Evolutionary conservation across 2,113 vertebrate genomes (phyloP).

Genomic region (Corythornis madagascariensis): DNA sequence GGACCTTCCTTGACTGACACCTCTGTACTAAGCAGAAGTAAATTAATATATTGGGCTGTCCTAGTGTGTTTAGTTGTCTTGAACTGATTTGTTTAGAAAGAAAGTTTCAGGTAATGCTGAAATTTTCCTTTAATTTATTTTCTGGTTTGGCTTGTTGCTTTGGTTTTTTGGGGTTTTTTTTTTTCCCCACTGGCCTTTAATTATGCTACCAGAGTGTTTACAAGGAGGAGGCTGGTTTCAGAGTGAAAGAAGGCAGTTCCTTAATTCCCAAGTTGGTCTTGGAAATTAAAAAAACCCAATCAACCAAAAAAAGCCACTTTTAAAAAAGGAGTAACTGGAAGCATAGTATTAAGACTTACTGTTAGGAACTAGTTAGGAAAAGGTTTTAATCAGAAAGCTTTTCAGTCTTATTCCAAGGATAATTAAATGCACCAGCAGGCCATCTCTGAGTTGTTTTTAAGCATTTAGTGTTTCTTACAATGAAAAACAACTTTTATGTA

Average conservation of each 20-base stretch:
- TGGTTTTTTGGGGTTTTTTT: not conserved
- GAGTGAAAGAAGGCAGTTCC: not conserved
- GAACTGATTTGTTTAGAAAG: not conserved
- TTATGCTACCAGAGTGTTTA: not conserved
- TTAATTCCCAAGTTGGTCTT: not conserved
- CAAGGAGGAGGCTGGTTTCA: not conserved
- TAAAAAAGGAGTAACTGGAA: not conserved
- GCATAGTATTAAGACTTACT: not conserved
- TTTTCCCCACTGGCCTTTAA: not conserved
- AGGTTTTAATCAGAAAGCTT: constrained; percentile 24
- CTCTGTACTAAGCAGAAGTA: not conserved
- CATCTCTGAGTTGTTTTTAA: not conserved
- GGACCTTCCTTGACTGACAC: not conserved
- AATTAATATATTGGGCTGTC: not conserved
- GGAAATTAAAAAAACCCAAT: not conserved
- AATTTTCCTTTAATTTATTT: not conserved
- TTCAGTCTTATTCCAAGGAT: not conserved
- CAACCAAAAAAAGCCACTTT: not conserved
- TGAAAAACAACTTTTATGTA: not conserved
- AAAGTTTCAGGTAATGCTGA: not conserved
- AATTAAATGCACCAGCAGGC: constrained; percentile 13
- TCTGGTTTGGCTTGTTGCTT: too few relatives aligned
- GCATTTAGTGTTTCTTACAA: not conserved
- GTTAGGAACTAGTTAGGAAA: not conserved
- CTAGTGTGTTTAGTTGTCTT: not conserved